Conservation (phyloP, 2,888 invertebrate species). For the Cerastis rubricosa region DNA sequence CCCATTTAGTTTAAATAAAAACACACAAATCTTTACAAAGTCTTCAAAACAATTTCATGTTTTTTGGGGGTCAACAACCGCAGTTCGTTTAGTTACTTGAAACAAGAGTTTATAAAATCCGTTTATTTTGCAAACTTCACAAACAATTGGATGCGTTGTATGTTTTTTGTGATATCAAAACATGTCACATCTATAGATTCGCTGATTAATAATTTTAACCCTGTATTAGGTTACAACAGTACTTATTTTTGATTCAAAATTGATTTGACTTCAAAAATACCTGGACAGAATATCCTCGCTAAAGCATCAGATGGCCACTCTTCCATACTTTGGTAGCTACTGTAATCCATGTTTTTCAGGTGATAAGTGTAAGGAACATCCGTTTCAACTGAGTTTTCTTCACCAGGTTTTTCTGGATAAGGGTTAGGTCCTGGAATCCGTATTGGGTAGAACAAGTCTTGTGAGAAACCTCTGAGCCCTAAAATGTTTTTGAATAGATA, state of each 20-base stretch:
- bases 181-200: neutral
- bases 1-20: neutral
- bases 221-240: neutral
- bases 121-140: neutral
- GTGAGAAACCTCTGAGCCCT: neutral
- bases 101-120: neutral
- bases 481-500: neutral
- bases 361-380: slow-evolving; percentile 16
- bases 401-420: neutral
- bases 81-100: neutral
- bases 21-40: neutral
- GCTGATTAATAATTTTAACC: neutral
- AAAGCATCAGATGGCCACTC: slow-evolving; percentile 16
- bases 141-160: neutral
- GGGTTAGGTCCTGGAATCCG: neutral
- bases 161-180: neutral
- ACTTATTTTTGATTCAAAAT: neutral
- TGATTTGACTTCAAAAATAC: slow-evolving; percentile 1
- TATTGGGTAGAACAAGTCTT: slow-evolving; percentile 29
- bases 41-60: neutral
- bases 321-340: slow-evolving; percentile 18
- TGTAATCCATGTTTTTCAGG: slow-evolving; percentile 25
- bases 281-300: slow-evolving; percentile 20
- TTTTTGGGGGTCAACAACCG: neutral
- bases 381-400: neutral